Conservation (phyloP, 2,113 vertebrate species). For the Tiliqua scincoides region DNA sequence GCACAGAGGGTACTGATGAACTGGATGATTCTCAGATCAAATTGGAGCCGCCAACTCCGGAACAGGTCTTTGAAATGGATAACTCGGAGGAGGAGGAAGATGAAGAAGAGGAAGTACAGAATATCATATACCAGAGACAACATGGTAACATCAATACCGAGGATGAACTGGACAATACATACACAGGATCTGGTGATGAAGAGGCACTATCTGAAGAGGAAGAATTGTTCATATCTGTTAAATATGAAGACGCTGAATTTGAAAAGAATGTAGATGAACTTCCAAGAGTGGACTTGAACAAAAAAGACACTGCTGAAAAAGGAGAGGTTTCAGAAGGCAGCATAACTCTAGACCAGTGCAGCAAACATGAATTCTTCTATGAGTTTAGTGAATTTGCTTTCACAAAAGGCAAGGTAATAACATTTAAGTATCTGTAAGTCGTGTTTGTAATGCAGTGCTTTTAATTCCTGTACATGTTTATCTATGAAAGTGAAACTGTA, state of each 20-base stretch:
- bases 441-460: background rate
- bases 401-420: constrained; percentile 90
- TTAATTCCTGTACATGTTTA: background rate
- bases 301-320: constrained; percentile 64
- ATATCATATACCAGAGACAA: constrained; percentile 43
- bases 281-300: constrained; percentile 43
- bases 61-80: constrained; percentile 35
- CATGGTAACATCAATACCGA: constrained; percentile 72
- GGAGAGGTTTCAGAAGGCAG: constrained; percentile 51
- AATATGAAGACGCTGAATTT: constrained; percentile 48
- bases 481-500: background rate
- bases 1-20: constrained; percentile 70
- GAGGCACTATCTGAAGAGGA: constrained; percentile 81
- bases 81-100: constrained; percentile 75
- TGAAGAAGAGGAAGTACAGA: constrained; percentile 44
- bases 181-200: constrained; percentile 82
- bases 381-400: constrained; percentile 86
- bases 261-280: constrained; percentile 42
- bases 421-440: background rate
- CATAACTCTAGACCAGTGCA: constrained; percentile 32
- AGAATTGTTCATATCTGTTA: constrained; percentile 50
- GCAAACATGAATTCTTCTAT: constrained; percentile 73
- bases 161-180: constrained; percentile 76
- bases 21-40: constrained; percentile 66
- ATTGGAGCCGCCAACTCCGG: constrained; percentile 42